Base-by-base conservation (phyloP, 1,140 invertebrate genomes). In the Conus betulinus region DNA sequence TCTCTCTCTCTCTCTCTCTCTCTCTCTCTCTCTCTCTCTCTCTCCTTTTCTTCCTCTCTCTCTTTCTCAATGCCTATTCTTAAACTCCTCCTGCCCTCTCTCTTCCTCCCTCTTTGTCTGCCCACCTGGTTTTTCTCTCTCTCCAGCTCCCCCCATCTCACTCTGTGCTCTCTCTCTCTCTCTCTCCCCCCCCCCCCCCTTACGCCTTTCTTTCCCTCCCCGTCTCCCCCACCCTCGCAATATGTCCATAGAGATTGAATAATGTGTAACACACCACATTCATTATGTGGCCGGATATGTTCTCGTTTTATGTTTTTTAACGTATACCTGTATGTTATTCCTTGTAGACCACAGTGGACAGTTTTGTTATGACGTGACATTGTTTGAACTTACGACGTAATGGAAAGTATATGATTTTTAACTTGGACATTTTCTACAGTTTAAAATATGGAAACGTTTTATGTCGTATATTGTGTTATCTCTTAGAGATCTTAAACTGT, bases 211-310 rank as follows among this genome's bases (percentile, higher is more conserved):
- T 98, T 98, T 6, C 95, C 96, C 0, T 97, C 97, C 96, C 97
- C 98, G 98, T 98, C 91, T 97, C 97, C 11, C 98, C 98, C 17
- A 98, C 98, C 27, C 98, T 96, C 93, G 98, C 98, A 20, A 93
- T 88, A n/a, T 91, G 91, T 67, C 93, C 93, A 63, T 91, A 93
- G 83, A 93, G 85, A 87, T 93, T 94, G 87, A 60, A 51, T 63
- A 63, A 4, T 11, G 17, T 0, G 60, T 11, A 20, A 63, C 10
- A 63, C 0, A 63, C 10, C 11, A 63, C 4, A 63, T 63, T 20
- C 60, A 63, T 63, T 63, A 39, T 39, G 39, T 39, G 39, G 39
- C 39, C 39, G 39, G 3, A 39, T 39, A 39, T 39, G 39, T 39
- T 39, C 39, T 39, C 39, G 39, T 39, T 39, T 39, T 39, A 39